Evolutionary conservation across 2,113 vertebrate species (phyloP).

Genomic region (Bucco capensis): DNA sequence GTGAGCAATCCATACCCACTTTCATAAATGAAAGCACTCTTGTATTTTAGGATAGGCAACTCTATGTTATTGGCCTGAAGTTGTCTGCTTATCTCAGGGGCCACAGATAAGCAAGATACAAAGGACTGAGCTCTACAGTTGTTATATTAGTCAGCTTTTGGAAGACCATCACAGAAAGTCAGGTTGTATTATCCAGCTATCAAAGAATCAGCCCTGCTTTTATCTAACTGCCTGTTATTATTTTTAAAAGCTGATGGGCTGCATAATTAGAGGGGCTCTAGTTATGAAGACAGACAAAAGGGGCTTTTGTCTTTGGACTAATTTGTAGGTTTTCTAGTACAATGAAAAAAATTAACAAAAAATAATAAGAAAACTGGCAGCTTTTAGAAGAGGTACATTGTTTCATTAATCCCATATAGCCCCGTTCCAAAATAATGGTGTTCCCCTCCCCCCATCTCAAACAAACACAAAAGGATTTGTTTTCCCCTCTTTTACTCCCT

Average conservation of each 20-base stretch:
- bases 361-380: not conserved
- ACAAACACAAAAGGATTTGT: not conserved
- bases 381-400: not conserved
- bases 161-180: not conserved
- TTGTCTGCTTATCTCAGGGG: not conserved
- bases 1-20: rapidly evolving
- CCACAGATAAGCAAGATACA: not conserved
- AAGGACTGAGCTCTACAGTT: not conserved
- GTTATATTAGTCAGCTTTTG: not conserved
- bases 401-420: not conserved
- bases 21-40: not conserved
- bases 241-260: not conserved
- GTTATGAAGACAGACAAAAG: not conserved
- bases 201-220: not conserved
- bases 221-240: not conserved
- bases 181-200: not conserved
- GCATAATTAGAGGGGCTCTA: not conserved
- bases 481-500: not conserved
- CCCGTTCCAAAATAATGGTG: not conserved
- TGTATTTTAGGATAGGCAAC: not conserved
- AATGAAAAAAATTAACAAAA: not conserved
- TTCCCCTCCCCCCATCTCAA: not conserved
- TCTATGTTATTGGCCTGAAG: not conserved
- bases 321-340: not conserved
- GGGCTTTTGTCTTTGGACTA: not conserved